Conservation (phyloP, 2,888 invertebrate genomes). For the Psylliodes chrysocephalus region DNA sequence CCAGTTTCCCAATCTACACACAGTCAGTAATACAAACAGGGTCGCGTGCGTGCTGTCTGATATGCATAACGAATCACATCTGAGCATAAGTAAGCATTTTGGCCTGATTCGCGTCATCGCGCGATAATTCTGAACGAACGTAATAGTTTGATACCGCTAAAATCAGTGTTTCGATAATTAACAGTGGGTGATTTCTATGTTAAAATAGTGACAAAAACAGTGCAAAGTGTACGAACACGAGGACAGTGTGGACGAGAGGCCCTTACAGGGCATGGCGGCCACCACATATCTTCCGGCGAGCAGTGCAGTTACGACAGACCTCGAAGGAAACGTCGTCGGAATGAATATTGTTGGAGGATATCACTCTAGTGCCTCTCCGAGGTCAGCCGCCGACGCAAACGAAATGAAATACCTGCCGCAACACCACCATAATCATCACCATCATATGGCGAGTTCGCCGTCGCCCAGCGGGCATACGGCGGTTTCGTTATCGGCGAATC, state of each 20-base stretch:
- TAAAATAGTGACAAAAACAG: constrained; percentile 50
- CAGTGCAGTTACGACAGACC: constrained; percentile 76
- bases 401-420: constrained; percentile 95
- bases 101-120: constrained; percentile 44
- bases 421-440: constrained; percentile 85
- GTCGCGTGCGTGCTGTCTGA: constrained; percentile 65
- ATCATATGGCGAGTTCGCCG: constrained; percentile 75
- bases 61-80: constrained; percentile 71
- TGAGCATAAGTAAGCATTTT: constrained; percentile 42
- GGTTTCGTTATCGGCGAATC: constrained; percentile 70
- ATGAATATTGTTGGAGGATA: constrained; percentile 81
- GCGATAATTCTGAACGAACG: constrained; percentile 38
- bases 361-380: constrained; percentile 83
- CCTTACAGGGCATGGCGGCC: constrained; percentile 86
- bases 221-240: constrained; percentile 60
- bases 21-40: constrained; percentile 72
- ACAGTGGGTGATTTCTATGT: constrained; percentile 27
- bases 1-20: constrained; percentile 55
- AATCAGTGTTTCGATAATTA: constrained; percentile 32
- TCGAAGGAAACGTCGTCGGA: constrained; percentile 78
- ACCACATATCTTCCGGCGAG: constrained; percentile 91
- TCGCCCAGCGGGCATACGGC: constrained; percentile 71
- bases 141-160: constrained; percentile 29
- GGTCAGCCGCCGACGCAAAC: constrained; percentile 85
- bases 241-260: constrained; percentile 68